Evolutionary conservation across 1,140 invertebrate genomes (phyloP), one percentile per base, ranked within the genome.

Genomic region (Brachionus paranguensis): DNA sequence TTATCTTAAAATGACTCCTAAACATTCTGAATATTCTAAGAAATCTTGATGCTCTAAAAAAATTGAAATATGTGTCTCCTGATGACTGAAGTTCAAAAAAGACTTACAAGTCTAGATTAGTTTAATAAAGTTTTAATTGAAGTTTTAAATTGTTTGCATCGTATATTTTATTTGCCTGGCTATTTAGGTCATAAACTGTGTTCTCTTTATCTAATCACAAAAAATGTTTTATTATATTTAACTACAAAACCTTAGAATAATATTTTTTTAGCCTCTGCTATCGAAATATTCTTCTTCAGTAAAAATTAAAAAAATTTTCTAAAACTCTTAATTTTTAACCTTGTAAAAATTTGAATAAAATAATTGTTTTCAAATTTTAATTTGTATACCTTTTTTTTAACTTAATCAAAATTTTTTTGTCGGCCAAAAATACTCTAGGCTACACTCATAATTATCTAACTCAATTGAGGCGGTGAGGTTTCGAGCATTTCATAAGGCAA

Each of bases 1-100:
- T 37, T 37, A 37, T 37, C 33, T 37, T 37, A 37, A 37, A 37
- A 37, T 37, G 6, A 37, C 33, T 37, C 33, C 6, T 0, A 37
- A 6, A 7, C 33, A 37, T 37, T 37, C 33, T 24, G 10, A 60
- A 60, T 60, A 24, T 60, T 60, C 53, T 55, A 60, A 60, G 53
- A 68, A 33, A 68, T 68, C 14, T 68, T 68, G 17, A 68, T 41
- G 65, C 65, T 68, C 65, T 68, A 68, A 68, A 68, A 60, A 68
- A 68, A 68, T 68, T 68, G 65, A 68, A 68, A 68, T 68, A 68
- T 68, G n/a, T 68, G 65, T 68, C 65, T 68, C 65, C 12, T 68
- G 65, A 33, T 68, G 17, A 29, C 27, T 41, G 14, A 68, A 68
- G 33, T 41, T 68, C 33, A 68, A 33, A 68, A 68, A 68, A 68